These are phyloP conservation scores for Characodon lateralis DNA, from an alignment of 2,797 vertebrate species.

Conservation along the genomic window DNA sequence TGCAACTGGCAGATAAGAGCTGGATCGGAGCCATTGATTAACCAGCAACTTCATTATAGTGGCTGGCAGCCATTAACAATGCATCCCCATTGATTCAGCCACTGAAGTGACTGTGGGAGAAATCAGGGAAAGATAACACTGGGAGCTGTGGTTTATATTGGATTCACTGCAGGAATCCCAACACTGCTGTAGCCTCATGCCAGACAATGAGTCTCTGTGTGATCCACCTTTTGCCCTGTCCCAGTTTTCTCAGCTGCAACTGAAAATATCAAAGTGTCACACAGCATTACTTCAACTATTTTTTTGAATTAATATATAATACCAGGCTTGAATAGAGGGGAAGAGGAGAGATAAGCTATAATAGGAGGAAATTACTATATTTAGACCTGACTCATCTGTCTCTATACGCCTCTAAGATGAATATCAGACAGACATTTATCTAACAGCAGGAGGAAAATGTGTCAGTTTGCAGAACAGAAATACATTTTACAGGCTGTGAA, in stretches of 20 bases:
- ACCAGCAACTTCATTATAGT: constrained; percentile 77
- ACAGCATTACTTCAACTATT: constrained; percentile 52
- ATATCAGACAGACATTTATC: constrained; percentile 26
- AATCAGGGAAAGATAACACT: constrained; percentile 71
- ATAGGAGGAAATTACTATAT: constrained; percentile 14
- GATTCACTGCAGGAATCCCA: constrained; percentile 64
- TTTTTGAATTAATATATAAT: constrained; percentile 53
- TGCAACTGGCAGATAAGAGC: constrained; percentile 73
- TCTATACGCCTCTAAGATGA: constrained; percentile 18
- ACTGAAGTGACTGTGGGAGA: constrained; percentile 65
- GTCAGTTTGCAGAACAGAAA: constrained; percentile 45
- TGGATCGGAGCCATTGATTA: constrained; percentile 77
- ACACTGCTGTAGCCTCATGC: constrained; percentile 45
- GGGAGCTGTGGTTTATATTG: constrained; percentile 57
- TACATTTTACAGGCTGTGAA: constrained; percentile 51
- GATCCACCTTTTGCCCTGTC: constrained; percentile 49
- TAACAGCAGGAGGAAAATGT: constrained; percentile 36
- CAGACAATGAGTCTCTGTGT: constrained; percentile 60
- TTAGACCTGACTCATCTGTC: constrained; percentile 10
- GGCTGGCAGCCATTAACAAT: constrained; percentile 73
- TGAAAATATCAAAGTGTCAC: constrained; percentile 60
- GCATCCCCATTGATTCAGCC: constrained; percentile 75
- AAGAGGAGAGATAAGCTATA: constrained; percentile 14
- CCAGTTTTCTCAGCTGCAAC: constrained; percentile 44
- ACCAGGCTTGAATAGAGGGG: constrained; percentile 31